phyloP scores from a whole-genome alignment of 2,888 invertebrate species.

The Ichneumoninae sp. region DNA sequence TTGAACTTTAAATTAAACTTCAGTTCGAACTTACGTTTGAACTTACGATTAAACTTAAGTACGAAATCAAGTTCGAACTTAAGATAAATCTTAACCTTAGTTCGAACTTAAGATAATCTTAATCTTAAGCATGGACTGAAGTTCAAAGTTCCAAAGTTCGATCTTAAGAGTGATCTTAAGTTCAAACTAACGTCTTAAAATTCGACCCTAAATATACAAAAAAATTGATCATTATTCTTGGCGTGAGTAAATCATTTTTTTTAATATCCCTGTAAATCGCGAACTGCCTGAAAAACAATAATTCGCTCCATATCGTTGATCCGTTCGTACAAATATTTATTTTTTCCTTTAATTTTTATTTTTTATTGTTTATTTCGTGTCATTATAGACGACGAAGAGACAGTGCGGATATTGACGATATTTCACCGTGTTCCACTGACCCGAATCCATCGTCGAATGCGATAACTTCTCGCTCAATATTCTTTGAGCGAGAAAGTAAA shows the following conservation, averaged over 20 bases:
- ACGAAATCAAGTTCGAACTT: no score
- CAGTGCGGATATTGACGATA: constrained; percentile 36
- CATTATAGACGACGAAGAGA: constrained; percentile 32
- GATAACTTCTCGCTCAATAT: constrained; percentile 63
- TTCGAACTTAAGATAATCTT: no score
- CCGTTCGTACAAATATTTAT: constrained; percentile 41
- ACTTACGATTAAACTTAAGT: no score
- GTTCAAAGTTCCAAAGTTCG: no score
- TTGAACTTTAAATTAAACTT: no score
- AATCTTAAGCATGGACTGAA: no score
- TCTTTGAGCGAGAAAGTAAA: constrained; percentile 66
- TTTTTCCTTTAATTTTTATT: background rate
- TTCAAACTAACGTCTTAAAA: no score
- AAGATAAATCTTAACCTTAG: no score
- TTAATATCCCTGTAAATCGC: background rate
- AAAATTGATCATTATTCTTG: no score
- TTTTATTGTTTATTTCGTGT: constrained; percentile 13
- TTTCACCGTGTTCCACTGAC: constrained; percentile 66
- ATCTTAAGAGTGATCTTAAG: no score
- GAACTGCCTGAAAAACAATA: background rate
- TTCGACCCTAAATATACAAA: no score
- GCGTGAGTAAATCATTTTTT: background rate
- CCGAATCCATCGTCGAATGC: constrained; percentile 63
- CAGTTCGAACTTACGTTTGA: no score
- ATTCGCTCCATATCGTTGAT: background rate